Base-by-base conservation (phyloP, 2,797 vertebrate genomes). In the Mus minutoides region DNA sequence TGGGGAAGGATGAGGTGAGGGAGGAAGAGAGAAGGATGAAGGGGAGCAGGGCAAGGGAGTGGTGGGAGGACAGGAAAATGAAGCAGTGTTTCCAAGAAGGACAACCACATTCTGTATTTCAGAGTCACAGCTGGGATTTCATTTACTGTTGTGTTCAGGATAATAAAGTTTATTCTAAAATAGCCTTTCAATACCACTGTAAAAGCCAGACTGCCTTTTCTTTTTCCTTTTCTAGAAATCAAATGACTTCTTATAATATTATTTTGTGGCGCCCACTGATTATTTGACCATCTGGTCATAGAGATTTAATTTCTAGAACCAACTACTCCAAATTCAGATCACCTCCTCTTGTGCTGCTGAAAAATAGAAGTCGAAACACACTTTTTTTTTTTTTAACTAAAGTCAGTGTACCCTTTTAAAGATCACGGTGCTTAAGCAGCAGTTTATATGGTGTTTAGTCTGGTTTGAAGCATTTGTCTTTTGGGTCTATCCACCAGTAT, bases 111-210 rank as follows among this genome's bases (percentile, higher is more conserved):
- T 96, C 94, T 97, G 97, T 90, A 94, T 96, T 97, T 97, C 95
- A 97, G 91, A 96, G 0, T 90, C 97, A 96, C 98, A 98, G 96
- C 98, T 98, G 98, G 97, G 91, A 97, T 97, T 34, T 98, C 98
- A 97, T 98, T 98, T 98, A 88, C 89, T 95, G 83, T 97, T 97
- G 94, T 96, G 80, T 98, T 96, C 84, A 97, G 91, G 95, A 95
- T 97, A 98, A 98, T 97, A 97, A 97, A 97, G 97, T 98, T 98
- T 97, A 98, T 96, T 97, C 90, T 97, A 95, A 97, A 97, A 94
- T n/a, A 92, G 69, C 78, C 94, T 98, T 98, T 97, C 98, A 98
- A 98, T 96, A 98, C 34, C 46, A 71, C 31, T 76, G 54, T 67
- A 92, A 93, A 97, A 88, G 97, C 98, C 98, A 98, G 95, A 67